Base-by-base conservation (phyloP, 2,888 invertebrate species). In the Cancer borealis region DNA sequence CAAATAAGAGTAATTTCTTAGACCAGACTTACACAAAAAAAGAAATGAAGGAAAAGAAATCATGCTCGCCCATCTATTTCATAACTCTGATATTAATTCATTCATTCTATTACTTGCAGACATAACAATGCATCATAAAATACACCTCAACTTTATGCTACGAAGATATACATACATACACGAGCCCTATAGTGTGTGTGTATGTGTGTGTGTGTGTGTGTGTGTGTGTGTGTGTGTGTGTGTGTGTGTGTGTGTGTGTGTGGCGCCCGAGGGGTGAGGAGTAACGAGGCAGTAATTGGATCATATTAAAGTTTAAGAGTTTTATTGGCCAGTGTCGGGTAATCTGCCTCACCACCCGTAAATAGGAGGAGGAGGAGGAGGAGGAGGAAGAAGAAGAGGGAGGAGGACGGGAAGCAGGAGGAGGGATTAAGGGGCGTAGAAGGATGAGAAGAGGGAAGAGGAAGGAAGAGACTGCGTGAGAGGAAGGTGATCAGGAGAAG, bases 221-320 rank as follows among this genome's bases (percentile, higher is more conserved):
- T 79, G 79, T 79, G 79, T 79, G 79, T 79, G 79, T 79, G 79
- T 79, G 79, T 79, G 79, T 79, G 79, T 79, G 79, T 79, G 79
- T 79, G 79, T 79, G 79, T 79, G 79, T 30, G 30, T 30, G 79
- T 30, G 88, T 12, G n/a, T 21, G 88, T 88, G 46, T 21, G 88
- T 10, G 45, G 46, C 54, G 89, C 89, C 88, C 79, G 79, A 79
- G 88, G 88, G 88, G 88, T 46, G 47, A 88, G 88, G 46, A 49
- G 88, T 49, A 49, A 60, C 60, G 49, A 91, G 45, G 84, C 90
- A 47, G 39, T 88, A 92, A 92, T 92, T 92, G 92, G 66, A 92
- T 93, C 91, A 93, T 93, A 93, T 93, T 93, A 93, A 93, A 93
- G 91, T 93, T 92, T 87, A n/a, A 87, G 91, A 93, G 92, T 93